Percentiles rank a stretch among this genome's conserved stretches.
Conservation (phyloP, 2,113 vertebrate genomes). For the Zosterops lateralis region DNA sequence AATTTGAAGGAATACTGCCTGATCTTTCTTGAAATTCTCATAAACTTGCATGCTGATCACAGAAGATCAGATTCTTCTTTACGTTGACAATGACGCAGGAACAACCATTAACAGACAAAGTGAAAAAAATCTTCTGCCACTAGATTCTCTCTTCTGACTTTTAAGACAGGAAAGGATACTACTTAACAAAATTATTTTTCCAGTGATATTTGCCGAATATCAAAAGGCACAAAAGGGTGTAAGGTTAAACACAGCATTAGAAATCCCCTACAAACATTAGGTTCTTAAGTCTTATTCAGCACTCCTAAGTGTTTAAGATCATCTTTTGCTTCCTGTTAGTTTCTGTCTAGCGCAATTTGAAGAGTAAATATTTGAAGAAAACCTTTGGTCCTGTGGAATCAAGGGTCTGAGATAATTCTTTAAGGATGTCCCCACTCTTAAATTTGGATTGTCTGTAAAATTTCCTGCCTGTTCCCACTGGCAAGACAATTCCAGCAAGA, state of each 20-base stretch:
- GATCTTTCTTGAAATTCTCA: neutral
- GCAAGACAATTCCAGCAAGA: neutral
- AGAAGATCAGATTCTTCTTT: neutral
- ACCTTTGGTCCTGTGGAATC: neutral
- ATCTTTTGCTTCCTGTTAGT: neutral
- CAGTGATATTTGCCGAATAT: neutral
- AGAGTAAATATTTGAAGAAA: neutral
- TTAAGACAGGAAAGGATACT: neutral
- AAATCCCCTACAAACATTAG: neutral
- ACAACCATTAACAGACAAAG: neutral
- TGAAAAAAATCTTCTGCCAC: neutral
- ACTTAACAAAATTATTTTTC: neutral
- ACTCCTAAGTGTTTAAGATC: neutral
- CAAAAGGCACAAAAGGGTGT: neutral
- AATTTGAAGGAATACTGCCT: neutral
- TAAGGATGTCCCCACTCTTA: neutral
- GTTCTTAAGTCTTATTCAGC: neutral
- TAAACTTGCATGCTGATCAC: neutral
- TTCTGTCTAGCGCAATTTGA: neutral
- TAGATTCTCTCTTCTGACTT: neutral
- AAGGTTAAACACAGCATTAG: accelerated
- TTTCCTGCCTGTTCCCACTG: neutral
- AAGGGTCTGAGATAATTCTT: neutral
- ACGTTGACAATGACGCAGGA: neutral
- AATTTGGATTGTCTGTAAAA: neutral